phyloP scores from a whole-genome alignment of 2,797 vertebrate genomes.

The Arctocebus calabarensis region DNA sequence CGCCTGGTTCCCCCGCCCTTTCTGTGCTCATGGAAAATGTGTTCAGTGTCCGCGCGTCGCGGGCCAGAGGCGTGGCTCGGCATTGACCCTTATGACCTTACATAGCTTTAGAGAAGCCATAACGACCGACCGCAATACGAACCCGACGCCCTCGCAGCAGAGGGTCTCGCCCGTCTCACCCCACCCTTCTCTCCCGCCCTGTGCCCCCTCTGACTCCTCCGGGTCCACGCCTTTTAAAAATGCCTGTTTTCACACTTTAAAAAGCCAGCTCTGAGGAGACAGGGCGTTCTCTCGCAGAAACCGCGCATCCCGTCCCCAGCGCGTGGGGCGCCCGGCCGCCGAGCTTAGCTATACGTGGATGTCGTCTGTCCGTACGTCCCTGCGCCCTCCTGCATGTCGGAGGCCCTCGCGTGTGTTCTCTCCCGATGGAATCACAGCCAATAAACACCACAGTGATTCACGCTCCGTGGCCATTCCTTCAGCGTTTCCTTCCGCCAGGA shows the following conservation, averaged over 20 bases:
- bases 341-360: constrained; percentile 87
- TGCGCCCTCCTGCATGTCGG: constrained; percentile 94
- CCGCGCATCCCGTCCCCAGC: constrained; percentile 87
- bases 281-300: constrained; percentile 89
- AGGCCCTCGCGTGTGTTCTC: constrained; percentile 92
- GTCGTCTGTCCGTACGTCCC: constrained; percentile 90
- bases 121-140: constrained; percentile 90
- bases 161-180: constrained; percentile 51
- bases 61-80: constrained; percentile 79
- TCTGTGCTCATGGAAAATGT: constrained; percentile 66
- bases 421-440: constrained; percentile 96
- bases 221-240: constrained; percentile 87
- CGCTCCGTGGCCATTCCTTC: constrained; percentile 60
- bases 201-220: constrained; percentile 86
- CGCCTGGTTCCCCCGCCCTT: constrained; percentile 66
- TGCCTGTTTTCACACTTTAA: constrained; percentile 85
- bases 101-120: constrained; percentile 91
- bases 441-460: constrained; percentile 96
- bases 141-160: constrained; percentile 76
- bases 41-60: constrained; percentile 72
- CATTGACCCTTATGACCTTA: constrained; percentile 83
- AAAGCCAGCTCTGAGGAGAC: constrained; percentile 85
- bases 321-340: constrained; percentile 90
- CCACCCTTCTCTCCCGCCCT: neutral
- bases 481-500: accelerated